A percentile compares a stretch with the other conserved stretches of the same genome.
These are phyloP conservation scores for Sminthurides bifidus DNA, from an alignment of 1,140 invertebrate genomes.

Conservation along the genomic window DNA sequence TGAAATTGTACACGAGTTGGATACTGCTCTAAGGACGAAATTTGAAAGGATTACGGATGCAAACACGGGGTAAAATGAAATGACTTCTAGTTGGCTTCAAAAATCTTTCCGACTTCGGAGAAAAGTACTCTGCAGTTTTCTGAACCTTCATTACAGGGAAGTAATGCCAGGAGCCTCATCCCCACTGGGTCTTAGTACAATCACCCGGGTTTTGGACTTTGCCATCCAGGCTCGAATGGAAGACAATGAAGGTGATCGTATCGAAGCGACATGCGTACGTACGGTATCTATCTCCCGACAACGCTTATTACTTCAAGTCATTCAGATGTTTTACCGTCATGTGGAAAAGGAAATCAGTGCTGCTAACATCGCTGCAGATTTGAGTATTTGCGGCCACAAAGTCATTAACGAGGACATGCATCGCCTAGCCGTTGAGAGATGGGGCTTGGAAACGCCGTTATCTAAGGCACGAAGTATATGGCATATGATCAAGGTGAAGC, in stretches of 20 bases:
- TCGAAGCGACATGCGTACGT: constrained; percentile 8
- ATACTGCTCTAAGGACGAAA: constrained; percentile 43
- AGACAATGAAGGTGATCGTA: neutral
- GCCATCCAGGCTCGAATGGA: constrained; percentile 30
- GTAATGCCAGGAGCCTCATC: constrained; percentile 45
- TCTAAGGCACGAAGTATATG: neutral
- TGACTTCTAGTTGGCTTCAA: neutral
- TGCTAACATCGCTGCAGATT: constrained; percentile 42
- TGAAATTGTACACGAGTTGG: constrained; percentile 59
- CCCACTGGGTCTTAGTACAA: constrained; percentile 38
- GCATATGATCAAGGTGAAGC: neutral
- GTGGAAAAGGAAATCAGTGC: constrained; percentile 38
- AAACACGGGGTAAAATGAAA: constrained; percentile 38
- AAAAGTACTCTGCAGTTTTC: neutral
- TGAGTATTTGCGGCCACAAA: constrained; percentile 48
- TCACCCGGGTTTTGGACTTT: constrained; percentile 36
- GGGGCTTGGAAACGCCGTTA: constrained; percentile 29
- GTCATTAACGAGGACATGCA: constrained; percentile 44
- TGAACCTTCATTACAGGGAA: constrained; percentile 42
- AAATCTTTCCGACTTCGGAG: neutral
- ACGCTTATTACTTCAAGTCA: constrained; percentile 39
- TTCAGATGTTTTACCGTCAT: constrained; percentile 39
- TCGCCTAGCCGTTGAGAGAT: constrained; percentile 38
- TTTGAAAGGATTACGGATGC: constrained; percentile 39
- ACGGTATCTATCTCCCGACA: constrained; percentile 36